Evolutionary conservation across 2,797 vertebrate species (phyloP).

Genomic region (Rhinatrema bivittatum): DNA sequence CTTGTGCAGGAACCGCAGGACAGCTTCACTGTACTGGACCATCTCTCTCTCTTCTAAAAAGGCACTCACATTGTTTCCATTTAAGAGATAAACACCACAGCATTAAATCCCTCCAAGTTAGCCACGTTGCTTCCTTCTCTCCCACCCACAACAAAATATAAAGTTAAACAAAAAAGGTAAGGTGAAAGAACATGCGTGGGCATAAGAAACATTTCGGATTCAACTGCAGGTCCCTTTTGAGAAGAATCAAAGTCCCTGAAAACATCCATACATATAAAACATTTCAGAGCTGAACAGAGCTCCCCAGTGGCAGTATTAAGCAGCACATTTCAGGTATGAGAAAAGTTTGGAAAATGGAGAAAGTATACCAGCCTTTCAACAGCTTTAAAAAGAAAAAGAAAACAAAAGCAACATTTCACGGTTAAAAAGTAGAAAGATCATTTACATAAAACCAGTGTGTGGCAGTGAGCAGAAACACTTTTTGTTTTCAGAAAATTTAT

Average conservation of each 20-base stretch:
- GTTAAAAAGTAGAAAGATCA: constrained; percentile 33
- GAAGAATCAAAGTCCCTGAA: constrained; percentile 14
- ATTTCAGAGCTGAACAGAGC: too few relatives aligned
- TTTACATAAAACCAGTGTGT: constrained; percentile 15
- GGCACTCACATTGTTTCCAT: constrained; percentile 56
- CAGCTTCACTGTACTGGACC: constrained; percentile 43
- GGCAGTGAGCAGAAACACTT: constrained; percentile 7
- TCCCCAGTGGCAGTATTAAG: constrained; percentile 48
- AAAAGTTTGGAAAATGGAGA: constrained; percentile 26
- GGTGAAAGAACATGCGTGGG: constrained; percentile 10
- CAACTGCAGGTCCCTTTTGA: constrained; percentile 21
- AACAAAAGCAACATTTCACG: constrained; percentile 37
- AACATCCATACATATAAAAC: constrained; percentile 21
- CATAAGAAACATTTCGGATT: constrained; percentile 34
- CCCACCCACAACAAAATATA: constrained; percentile 42
- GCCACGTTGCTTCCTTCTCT: constrained; percentile 27
- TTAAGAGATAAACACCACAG: constrained; percentile 35
- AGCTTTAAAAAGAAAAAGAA: constrained; percentile 28
- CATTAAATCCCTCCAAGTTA: constrained; percentile 25
- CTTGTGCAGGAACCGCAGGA: constrained; percentile 41
- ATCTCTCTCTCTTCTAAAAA: constrained; percentile 54
- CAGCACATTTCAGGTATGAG: constrained; percentile 37
- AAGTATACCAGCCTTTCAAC: constrained; percentile 32
- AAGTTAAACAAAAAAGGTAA: constrained; percentile 34
- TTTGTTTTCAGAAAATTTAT: constrained; percentile 16